Base-by-base conservation (phyloP, 1,140 invertebrate genomes). In the Lithobius niger region DNA sequence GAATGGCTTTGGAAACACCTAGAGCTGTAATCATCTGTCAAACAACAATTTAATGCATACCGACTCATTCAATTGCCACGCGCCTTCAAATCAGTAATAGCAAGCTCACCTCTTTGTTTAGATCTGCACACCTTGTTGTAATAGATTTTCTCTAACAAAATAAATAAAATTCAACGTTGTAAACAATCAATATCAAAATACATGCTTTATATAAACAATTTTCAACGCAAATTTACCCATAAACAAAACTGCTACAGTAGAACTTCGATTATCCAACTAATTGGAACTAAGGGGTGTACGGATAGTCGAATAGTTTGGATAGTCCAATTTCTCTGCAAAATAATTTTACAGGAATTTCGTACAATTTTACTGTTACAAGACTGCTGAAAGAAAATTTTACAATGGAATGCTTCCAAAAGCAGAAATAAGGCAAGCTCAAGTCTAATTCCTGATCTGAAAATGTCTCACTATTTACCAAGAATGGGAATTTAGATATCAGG, bases 1-100 rank as follows among this genome's bases (percentile, higher is more conserved):
- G 71, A 50, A 99, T 89, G 0, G 94, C 79, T 70, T 93, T 92
- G 0, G 94, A 89, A 2, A 99, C 91, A 58, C 90, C 89, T 60
- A 96, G 74, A 47, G 76, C 67, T 40, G 71, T 65, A 43, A 74
- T 70, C 61, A 85, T 75, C 61, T 61, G 27, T 10, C 60, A 26
- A 10, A 24, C 26, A n/a, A 19, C 13, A 10, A 25, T 22, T 4
- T 15, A 56, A 19, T 57, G 21, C 16, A 40, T 40, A 40, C 31
- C 10, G 18, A 40, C 10, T 40, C 10, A 40, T 40, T 40, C 10
- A 40, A 47, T 47, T n/a, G 6, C 6, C n/a, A 36, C 31, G 6
- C n/a, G n/a, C 31, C 6, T 10, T 36, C 6, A 36, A 36, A 36
- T 10, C n/a, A 36, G 6, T 36, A 36, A 36, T 36, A 36, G 31